Percentiles rank a stretch among this genome's conserved stretches.
These are phyloP conservation scores for Drosophila kanekoi DNA, from an alignment of 2,888 invertebrate species.

Conservation along the genomic window DNA sequence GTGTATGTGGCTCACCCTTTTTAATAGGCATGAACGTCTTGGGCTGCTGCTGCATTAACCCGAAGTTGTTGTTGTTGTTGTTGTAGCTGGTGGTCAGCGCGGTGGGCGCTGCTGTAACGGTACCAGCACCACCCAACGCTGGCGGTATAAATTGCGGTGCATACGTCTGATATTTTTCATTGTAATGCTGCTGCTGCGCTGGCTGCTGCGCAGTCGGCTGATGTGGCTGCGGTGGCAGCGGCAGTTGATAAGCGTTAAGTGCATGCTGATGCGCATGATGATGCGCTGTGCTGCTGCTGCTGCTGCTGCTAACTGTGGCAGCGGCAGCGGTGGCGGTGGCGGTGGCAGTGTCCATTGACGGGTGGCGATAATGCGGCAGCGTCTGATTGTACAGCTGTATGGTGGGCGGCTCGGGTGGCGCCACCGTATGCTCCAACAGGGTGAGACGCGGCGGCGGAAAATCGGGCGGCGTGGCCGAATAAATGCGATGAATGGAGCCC, in stretches of 20 bases:
- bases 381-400: constrained; percentile 71
- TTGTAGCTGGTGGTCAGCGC: constrained; percentile 44
- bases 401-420: constrained; percentile 72
- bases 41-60: constrained; percentile 67
- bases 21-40: constrained; percentile 76
- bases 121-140: constrained; percentile 36
- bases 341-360: constrained; percentile 61
- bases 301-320: constrained; percentile 1
- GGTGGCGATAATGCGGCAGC: constrained; percentile 42
- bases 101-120: constrained; percentile 39
- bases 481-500: constrained; percentile 53
- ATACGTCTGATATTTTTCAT: constrained; percentile 68
- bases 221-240: constrained; percentile 50
- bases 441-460: constrained; percentile 80
- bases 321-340: background rate
- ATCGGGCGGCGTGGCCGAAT: constrained; percentile 75
- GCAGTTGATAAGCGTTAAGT: constrained; percentile 63
- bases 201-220: constrained; percentile 9
- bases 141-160: constrained; percentile 67
- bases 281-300: constrained; percentile 21
- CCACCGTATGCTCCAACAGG: constrained; percentile 66
- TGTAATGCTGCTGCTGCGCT: constrained; percentile 37
- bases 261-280: constrained; percentile 45
- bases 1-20: constrained; percentile 81
- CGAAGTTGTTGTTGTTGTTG: constrained; percentile 51